Base-by-base conservation (phyloP, 1,140 invertebrate species). In the Laupala kohalensis region DNA sequence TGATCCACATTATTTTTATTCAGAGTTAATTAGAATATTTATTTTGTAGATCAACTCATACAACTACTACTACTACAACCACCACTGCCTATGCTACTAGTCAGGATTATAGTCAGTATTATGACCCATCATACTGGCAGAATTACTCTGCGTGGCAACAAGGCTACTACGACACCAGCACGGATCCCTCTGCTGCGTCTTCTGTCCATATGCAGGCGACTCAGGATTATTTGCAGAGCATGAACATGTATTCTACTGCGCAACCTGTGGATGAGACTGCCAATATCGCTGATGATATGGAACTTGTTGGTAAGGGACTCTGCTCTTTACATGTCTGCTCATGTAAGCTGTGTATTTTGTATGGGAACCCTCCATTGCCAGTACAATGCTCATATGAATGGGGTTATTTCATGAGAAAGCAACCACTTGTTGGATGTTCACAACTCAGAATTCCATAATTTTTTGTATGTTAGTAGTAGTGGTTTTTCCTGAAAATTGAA, bases 41-140 rank as follows among this genome's bases (percentile, higher is more conserved):
- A 13, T 53, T 2, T 28, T 25, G 67, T 28, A n/a, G n/a, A n/a
- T 9, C 67, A 68, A 65, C 70, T 66, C 19, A 23, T 12, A 28
- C 13, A 23, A 53, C 70, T 13, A 30, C 70, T 23, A 70, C 69
- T n/a, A 71, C 70, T 28, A 64, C 53, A 5, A 71, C 62, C 63
- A 71, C 70, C n/a, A 65, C 30, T 30, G 70, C 30, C 2, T 71
- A 71, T 26, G 63, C 23, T 27, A 63, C 70, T 26, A 71, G 70
- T 27, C 70, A 71, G n/a, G 71, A 72, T 64, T 72, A 72, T 24
- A 68, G 66, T 29, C 78, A 79, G 69, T 78, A 79, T 72, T 78
- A 79, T 72, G 77, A 79, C 69, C 86, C 87, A 64, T 83, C 86
- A 25, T 90, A 90, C 78, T 91, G 89, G 88, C 88, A 90, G 79